Evolutionary conservation across 2,797 vertebrate genomes (phyloP).

Genomic region (Lophotriccus pileatus): DNA sequence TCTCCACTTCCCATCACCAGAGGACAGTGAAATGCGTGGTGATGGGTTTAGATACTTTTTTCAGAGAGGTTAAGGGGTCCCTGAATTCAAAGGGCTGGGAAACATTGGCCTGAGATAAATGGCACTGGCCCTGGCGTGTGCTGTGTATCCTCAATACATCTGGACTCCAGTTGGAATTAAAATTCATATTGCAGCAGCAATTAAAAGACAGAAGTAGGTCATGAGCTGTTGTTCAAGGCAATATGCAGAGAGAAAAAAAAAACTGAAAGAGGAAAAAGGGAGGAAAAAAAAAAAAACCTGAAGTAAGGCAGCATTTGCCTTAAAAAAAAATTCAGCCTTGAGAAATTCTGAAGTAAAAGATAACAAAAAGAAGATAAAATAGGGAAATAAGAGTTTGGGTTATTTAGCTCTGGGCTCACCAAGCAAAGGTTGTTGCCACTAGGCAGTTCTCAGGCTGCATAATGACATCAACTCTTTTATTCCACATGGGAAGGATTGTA

Average conservation of each 20-base stretch:
- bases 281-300: not conserved
- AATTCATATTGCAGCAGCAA: constrained; percentile 50
- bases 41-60: not conserved
- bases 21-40: not conserved
- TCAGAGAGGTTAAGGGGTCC: not conserved
- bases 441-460: too few relatives aligned
- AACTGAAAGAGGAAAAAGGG: not conserved
- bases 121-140: not conserved
- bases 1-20: constrained; percentile 18
- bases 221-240: constrained; percentile 46
- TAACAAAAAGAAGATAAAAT: not conserved
- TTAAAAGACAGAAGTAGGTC: constrained; percentile 62
- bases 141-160: not conserved
- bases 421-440: not conserved
- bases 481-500: fast-evolving
- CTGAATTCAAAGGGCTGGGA: not conserved
- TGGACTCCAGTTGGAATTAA: constrained; percentile 32
- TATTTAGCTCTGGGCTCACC: fast-evolving
- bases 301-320: not conserved
- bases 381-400: not conserved
- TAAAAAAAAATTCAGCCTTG: not conserved
- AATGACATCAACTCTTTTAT: not conserved
- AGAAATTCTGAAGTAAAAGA: not conserved
- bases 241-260: not conserved
- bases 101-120: not conserved